Conservation (phyloP, 2,888 invertebrate genomes). For the Cephus spinipes region DNA sequence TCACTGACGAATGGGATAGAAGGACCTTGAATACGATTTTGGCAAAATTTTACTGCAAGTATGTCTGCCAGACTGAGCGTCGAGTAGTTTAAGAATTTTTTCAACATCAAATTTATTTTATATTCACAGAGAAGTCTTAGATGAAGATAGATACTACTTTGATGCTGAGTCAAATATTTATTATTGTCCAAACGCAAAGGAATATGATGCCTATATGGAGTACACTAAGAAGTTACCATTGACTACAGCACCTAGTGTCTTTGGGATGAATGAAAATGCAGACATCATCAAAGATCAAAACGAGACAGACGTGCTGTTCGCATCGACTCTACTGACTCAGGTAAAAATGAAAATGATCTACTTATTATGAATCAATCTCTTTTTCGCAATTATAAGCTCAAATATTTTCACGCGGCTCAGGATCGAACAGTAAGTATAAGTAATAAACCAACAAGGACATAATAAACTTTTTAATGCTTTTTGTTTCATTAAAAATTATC, state of each 20-base stretch:
- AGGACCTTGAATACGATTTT: constrained; percentile 87
- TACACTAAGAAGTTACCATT: constrained; percentile 80
- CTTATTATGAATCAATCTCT: neutral
- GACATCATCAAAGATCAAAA: constrained; percentile 93
- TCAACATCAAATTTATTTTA: neutral
- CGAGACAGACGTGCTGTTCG: constrained; percentile 83
- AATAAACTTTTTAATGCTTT: too few relatives aligned
- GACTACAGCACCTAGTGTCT: constrained; percentile 84
- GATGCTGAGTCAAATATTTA: constrained; percentile 69
- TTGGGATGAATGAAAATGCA: constrained; percentile 93
- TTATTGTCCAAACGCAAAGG: constrained; percentile 78
- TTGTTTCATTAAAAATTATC: constrained; percentile 14
- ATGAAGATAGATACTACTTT: constrained; percentile 47
- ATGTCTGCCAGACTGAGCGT: constrained; percentile 59
- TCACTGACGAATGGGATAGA: constrained; percentile 96
- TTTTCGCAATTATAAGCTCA: constrained; percentile 10
- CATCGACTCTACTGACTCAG: constrained; percentile 82
- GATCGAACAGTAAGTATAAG: constrained; percentile 51
- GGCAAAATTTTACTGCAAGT: constrained; percentile 80
- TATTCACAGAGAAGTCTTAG: constrained; percentile 47
- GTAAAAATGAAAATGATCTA: constrained; percentile 64
- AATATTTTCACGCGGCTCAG: constrained; percentile 32
- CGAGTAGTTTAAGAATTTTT: neutral
- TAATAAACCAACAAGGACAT: constrained; percentile 7
- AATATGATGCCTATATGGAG: constrained; percentile 77